phyloP scores from a whole-genome alignment of 2,888 invertebrate species.

The Seladonia tumulorum region DNA sequence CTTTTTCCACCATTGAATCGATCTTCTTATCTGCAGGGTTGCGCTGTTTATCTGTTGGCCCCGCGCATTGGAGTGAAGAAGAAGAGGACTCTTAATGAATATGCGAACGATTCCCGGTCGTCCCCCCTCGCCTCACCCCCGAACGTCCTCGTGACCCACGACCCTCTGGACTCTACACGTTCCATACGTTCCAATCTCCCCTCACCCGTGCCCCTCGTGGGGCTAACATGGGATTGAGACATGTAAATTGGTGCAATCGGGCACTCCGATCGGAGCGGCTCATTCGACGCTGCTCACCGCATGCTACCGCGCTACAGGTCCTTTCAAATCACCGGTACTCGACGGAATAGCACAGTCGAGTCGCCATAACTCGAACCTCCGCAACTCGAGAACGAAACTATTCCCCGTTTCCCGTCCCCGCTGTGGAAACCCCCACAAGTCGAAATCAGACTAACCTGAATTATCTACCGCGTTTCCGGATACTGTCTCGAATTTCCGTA shows the following conservation, averaged over 20 bases:
- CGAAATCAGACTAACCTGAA: too few species aligned
- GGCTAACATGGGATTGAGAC: conserved; percentile 82
- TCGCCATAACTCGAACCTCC: not conserved
- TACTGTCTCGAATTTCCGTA: too few species aligned
- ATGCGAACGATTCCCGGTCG: conserved; percentile 69
- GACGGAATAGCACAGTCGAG: not conserved
- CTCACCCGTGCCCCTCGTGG: conserved; percentile 59
- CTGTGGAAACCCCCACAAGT: too few species aligned
- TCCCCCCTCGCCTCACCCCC: conserved; percentile 1
- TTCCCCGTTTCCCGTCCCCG: too few species aligned
- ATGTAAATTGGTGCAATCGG: conserved; percentile 83
- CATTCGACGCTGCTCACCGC: conserved; percentile 73
- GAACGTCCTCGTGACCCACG: conserved; percentile 68
- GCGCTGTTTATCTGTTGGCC: conserved; percentile 32
- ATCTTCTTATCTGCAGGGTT: conserved; percentile 50
- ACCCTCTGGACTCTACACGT: conserved; percentile 66
- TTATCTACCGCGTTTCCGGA: too few species aligned
- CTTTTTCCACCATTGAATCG: conserved; percentile 21
- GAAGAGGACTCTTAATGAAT: conserved; percentile 73
- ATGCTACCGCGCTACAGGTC: conserved; percentile 73
- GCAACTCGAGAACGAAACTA: not conserved
- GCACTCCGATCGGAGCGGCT: conserved; percentile 78
- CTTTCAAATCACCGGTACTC: conserved; percentile 62
- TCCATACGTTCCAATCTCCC: conserved; percentile 57
- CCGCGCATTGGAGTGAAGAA: conserved; percentile 37